Evolutionary conservation across 2,797 vertebrate species (phyloP).

Genomic region (Manis javanica): DNA sequence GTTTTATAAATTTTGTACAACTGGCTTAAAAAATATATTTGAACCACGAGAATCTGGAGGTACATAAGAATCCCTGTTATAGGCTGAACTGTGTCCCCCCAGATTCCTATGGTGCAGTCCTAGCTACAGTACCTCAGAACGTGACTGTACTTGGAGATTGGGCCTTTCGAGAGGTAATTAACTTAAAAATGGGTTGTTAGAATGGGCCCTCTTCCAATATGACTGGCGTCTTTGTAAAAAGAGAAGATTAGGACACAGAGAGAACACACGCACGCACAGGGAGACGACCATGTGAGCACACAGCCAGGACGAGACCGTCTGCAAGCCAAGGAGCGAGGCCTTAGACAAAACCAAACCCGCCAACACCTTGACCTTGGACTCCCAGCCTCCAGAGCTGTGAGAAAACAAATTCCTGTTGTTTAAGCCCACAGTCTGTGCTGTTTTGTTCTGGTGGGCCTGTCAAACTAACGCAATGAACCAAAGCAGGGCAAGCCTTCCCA

Average conservation of each 20-base stretch:
- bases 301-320: not conserved
- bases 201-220: not conserved
- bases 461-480: not conserved
- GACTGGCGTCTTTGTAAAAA: not conserved
- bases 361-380: not conserved
- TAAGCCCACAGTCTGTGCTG: not conserved
- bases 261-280: fast-evolving
- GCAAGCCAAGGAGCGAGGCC: not conserved
- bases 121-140: not conserved
- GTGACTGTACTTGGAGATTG: not conserved
- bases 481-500: not conserved
- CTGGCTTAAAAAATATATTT: not conserved
- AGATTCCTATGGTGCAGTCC: not conserved
- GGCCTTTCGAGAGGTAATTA: not conserved
- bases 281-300: not conserved
- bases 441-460: not conserved
- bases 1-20: not conserved
- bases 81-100: not conserved
- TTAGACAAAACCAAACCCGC: not conserved
- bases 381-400: not conserved
- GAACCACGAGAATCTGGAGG: not conserved
- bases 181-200: not conserved
- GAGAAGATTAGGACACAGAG: not conserved
- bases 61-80: not conserved
- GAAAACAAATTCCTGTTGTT: not conserved